phyloP scores from a whole-genome alignment of 2,888 invertebrate species.

The Acleris holmiana region DNA sequence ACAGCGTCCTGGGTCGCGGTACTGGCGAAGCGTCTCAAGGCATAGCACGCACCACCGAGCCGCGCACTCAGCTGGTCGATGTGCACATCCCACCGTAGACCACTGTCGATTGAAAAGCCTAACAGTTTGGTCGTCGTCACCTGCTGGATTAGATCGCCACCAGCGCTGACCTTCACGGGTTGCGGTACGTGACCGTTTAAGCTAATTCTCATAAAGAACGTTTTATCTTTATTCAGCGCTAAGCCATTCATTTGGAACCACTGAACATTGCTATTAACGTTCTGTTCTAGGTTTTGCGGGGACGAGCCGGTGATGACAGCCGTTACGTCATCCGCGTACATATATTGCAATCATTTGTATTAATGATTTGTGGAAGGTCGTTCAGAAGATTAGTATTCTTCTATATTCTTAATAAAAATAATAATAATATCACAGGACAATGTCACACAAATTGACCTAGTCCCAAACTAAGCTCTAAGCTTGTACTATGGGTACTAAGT shows the following conservation, averaged over 20 bases:
- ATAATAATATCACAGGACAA: too few relatives aligned
- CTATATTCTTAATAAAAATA: too few relatives aligned
- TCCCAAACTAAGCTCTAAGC: too few relatives aligned
- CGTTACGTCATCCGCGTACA: slow-evolving; percentile 27
- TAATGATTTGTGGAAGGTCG: neutral
- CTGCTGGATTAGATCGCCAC: neutral
- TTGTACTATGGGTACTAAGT: too few relatives aligned
- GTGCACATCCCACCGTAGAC: too few relatives aligned
- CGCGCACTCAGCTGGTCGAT: too few relatives aligned
- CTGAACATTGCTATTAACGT: too few relatives aligned
- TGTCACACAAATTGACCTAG: too few relatives aligned
- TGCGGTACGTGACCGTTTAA: neutral
- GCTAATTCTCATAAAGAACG: too few relatives aligned
- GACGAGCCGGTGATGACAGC: slow-evolving; percentile 15
- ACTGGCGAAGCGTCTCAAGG: neutral
- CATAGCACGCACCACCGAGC: neutral
- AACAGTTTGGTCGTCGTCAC: neutral
- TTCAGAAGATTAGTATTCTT: too few relatives aligned
- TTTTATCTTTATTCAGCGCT: too few relatives aligned
- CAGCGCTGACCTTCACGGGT: neutral
- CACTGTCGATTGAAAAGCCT: neutral
- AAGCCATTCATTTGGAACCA: too few relatives aligned
- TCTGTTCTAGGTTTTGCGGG: neutral
- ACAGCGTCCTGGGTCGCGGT: slow-evolving; percentile 7
- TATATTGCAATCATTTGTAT: slow-evolving; percentile 1